phyloP scores from a whole-genome alignment of 2,113 vertebrate genomes.

The Dunckerocampus dactyliophorus region DNA sequence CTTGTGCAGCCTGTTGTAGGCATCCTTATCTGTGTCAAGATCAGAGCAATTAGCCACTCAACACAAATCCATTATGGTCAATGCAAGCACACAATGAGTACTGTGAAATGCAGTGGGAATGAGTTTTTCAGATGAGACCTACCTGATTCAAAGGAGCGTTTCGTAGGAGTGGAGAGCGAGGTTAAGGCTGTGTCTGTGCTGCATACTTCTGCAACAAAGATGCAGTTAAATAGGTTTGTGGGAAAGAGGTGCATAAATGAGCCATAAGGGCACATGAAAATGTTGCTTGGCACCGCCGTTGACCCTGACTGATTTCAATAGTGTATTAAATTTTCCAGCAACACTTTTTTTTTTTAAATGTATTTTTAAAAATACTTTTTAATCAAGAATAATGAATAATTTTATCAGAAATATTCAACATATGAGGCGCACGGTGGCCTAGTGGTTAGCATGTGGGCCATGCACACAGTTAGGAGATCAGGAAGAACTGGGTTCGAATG shows the following conservation, averaged over 20 bases:
- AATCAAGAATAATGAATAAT: no score
- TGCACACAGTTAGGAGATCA: no score
- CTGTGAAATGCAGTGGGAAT: slow-evolving; percentile 11
- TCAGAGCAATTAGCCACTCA: neutral
- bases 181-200: slow-evolving; percentile 52
- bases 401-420: no score
- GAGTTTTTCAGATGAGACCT: slow-evolving; percentile 9
- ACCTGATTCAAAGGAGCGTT: slow-evolving; percentile 66
- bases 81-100: slow-evolving; percentile 4
- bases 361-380: no score
- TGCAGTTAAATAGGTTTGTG: neutral
- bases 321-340: neutral
- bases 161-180: slow-evolving; percentile 59
- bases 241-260: slow-evolving; percentile 1
- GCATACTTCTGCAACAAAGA: slow-evolving; percentile 46
- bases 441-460: no score
- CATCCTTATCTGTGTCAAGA: no score
- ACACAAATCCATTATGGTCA: slow-evolving; percentile 2
- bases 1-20: no score
- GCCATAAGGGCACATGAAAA: neutral
- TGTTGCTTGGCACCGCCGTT: neutral
- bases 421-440: no score
- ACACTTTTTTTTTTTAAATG: no score
- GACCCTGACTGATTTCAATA: slow-evolving; percentile 9
- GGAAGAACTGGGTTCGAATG: no score